Base-by-base conservation (phyloP, 1,140 invertebrate genomes). In the Zaprionus ghesquierei region DNA sequence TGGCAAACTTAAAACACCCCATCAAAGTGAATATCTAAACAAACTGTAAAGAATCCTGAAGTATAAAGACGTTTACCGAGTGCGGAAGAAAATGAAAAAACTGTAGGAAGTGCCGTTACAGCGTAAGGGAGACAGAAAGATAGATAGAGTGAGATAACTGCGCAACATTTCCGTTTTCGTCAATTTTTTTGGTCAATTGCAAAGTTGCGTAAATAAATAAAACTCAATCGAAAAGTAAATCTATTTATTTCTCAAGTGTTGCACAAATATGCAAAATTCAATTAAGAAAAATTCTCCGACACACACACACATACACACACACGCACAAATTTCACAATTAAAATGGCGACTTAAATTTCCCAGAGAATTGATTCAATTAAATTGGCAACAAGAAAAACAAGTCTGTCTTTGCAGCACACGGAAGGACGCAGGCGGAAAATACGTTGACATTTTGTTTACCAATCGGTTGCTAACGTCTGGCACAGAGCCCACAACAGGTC, bases 391-490 rank as follows among this genome's bases (percentile, higher is more conserved):
- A 33, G 10, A 31, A 31, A 22, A 64, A 50, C 9, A 70, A 64
- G 5, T 15, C 23, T n/a, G n/a, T n/a, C n/a, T 5, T 15, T 15
- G 5, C 2, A 41, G 35, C 2, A 41, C 5, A 41, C n/a, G 35
- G n/a, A 41, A 35, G 9, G 51, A 31, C 4, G 18, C 13, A 6
- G 31, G 33, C 6, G 22, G 53, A 58, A 50, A 65, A 51, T n/a
- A 50, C 61, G 64, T 73, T 69, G 64, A 55, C 58, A 69, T 69
- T 73, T 61, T 73, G 56, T 73, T 73, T 69, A 13, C 64, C 38
- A 31, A 49, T 61, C 55, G 70, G 70, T 73, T 73, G 70, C 70
- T 62, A 73, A 55, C 64, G 70, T 73, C 64, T 73, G 70, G 50
- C 69, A 55, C 35, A 41, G 35, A 9, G n/a, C n/a, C 35, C 35